Evolutionary conservation across 2,888 invertebrate genomes (phyloP), one percentile per base, ranked within the genome.

Genomic region (Cartodere bifasciata): DNA sequence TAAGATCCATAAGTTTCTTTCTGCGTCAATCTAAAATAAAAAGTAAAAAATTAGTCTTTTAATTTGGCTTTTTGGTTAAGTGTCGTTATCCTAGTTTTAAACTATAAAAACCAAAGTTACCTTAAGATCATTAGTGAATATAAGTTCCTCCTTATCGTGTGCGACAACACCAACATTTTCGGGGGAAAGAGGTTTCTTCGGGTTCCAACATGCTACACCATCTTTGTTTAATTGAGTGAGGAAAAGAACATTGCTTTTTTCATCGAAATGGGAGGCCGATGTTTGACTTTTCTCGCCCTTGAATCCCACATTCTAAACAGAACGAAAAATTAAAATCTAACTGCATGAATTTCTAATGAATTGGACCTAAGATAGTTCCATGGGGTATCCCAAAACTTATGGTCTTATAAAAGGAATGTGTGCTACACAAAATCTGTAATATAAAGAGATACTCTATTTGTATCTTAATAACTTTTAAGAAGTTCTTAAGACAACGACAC

Each of bases 121-220:
- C 63, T 75, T 77, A 35, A 86, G 50, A 47, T 86, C 86, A 47
- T 85, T 85, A 5, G 83, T 80, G 52, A 85, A 86, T 31, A 82
- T 67, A 36, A 79, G 60, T 4, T 72, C 67, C 20, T 65, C 64
- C n/a, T 74, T 65, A 49, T 84, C 79, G 29, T 68, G 70, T 35
- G 75, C 71, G 5, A 82, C 67, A 0, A 83, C 60, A 1, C 70
- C 78, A 48, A 78, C 67, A 48, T 69, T 80, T 25, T 75, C 72
- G 1, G 70, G 60, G 14, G 64, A 72, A 45, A 79, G 71, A 0
- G 75, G 70, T 40, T 70, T 72, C 29, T 66, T 64, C 1, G 71
- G 66, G 50, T 86, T 84, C 86, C 86, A 86, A 54, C 86, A 86
- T 2, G 75, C 80, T 2, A 86, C 66, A 1, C 77, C 83, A 48